phyloP scores from a whole-genome alignment of 2,113 vertebrate genomes.

The Dryoscopus gambensis region DNA sequence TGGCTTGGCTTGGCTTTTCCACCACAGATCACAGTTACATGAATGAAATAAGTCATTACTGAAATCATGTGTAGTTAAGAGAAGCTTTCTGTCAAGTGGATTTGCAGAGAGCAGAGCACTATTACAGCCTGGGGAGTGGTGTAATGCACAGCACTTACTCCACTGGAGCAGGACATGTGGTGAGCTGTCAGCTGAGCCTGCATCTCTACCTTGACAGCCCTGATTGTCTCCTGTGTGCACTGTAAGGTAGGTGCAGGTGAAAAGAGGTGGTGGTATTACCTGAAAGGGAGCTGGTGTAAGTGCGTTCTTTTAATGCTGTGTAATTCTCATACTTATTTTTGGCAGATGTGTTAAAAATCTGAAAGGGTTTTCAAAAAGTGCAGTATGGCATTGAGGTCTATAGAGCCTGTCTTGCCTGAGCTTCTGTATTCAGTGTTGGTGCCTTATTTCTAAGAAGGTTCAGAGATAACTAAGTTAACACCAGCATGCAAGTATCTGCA shows the following conservation, averaged over 20 bases:
- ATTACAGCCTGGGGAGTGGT: background rate
- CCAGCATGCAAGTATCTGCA: background rate
- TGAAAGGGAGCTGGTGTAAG: background rate
- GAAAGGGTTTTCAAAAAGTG: background rate
- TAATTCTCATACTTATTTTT: background rate
- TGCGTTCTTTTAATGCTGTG: background rate
- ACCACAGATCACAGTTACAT: background rate
- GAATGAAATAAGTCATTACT: conserved; percentile 21
- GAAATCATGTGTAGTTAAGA: conserved; percentile 15
- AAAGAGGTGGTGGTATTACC: background rate
- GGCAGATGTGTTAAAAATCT: background rate
- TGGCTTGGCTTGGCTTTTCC: conserved; percentile 9
- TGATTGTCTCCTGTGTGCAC: background rate
- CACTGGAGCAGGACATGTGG: background rate
- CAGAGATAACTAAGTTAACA: background rate
- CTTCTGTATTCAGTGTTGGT: background rate
- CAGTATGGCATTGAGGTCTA: accelerated
- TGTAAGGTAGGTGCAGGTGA: background rate
- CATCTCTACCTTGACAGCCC: background rate
- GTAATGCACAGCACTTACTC: background rate
- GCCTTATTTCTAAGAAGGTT: background rate
- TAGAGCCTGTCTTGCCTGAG: background rate
- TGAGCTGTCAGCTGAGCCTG: background rate
- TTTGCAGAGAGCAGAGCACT: background rate
- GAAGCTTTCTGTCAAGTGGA: conserved; percentile 32